Evolutionary conservation across 2,113 vertebrate species (phyloP), one percentile per base, ranked within the genome.

Genomic region (Callospermophilus lateralis): DNA sequence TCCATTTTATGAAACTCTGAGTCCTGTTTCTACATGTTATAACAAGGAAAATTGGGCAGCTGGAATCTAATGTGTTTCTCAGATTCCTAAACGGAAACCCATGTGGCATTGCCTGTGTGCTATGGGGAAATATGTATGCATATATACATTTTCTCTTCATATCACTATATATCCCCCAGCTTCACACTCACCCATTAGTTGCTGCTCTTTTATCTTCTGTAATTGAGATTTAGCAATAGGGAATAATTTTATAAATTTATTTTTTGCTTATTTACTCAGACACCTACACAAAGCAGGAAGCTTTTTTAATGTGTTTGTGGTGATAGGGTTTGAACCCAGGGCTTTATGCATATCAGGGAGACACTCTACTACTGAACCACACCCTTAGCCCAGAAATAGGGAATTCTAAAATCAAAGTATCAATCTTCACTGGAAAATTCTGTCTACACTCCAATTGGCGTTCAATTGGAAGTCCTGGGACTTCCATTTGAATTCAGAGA

Each of bases 331-430:
- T 22, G 55, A 58, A 58, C 55, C 55, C 19, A 58, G 55, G 55
- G 55, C 55, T 58, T 58, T 20, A 58, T 58, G 55, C 55, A 58
- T 58, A 19, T 58, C 55, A 58, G 55, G 55, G 5, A 20, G 55
- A 58, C 19, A 58, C 55, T 58, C 55, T 58, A 58, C 55, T 19
- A 58, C 55, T 58, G 55, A 58, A 19, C 17, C 53, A 55, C 17
- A 55, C 17, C 16, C 53, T 55, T 19, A 17, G 17, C 17, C 55
- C 55, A 76, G n/a, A n/a, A 91, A 67, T 32, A 32, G 88, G 24
- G 34, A 96, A 34, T 84, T 97, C 45, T 91, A 84, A 37, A 93
- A 89, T 86, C 83, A 81, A 68, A 95, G 68, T 34, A 84, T 58
- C 32, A 95, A 42, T 51, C 42, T 63, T 95, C 65, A 28, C 55